Conservation (phyloP, 2,797 vertebrate species). For the Hydrolagus colliei region DNA sequence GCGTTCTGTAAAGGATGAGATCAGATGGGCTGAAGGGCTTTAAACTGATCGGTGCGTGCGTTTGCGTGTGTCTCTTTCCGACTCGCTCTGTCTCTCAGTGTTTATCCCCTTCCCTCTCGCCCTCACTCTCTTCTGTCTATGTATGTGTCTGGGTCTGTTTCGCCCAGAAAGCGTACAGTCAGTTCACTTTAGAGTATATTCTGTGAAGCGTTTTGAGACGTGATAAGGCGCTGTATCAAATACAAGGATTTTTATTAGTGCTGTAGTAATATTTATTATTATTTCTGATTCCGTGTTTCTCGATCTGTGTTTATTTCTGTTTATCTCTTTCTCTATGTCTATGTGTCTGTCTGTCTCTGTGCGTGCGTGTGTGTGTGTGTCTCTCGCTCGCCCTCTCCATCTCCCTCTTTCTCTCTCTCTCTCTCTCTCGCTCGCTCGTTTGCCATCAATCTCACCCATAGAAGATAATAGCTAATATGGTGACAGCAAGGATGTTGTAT, state of each 20-base stretch:
- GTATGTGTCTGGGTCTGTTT: not conserved
- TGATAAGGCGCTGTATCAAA: too few species aligned
- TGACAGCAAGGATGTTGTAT: slow-evolving; percentile 13
- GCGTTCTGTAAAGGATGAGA: not conserved
- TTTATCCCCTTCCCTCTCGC: too few species aligned
- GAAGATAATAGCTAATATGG: slow-evolving; percentile 14
- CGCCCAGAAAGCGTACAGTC: not conserved
- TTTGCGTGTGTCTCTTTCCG: not conserved
- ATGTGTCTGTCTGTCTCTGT: not conserved
- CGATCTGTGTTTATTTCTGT: too few species aligned
- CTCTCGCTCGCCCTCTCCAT: not conserved
- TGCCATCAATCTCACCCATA: not conserved
- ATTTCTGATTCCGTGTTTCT: too few species aligned
- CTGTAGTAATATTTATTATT: too few species aligned
- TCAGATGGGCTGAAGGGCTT: not conserved
- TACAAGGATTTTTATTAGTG: too few species aligned
- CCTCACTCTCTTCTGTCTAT: not conserved
- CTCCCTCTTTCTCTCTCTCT: not conserved
- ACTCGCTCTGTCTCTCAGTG: not conserved
- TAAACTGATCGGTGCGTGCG: slow-evolving; percentile 19
- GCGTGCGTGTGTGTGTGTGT: too few species aligned
- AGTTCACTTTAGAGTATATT: too few species aligned
- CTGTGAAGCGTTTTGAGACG: too few species aligned
- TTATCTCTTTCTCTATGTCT: not conserved
- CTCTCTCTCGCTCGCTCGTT: not conserved